Evolutionary conservation across 1,140 invertebrate species (phyloP).

Genomic region (Brachionus angularis): DNA sequence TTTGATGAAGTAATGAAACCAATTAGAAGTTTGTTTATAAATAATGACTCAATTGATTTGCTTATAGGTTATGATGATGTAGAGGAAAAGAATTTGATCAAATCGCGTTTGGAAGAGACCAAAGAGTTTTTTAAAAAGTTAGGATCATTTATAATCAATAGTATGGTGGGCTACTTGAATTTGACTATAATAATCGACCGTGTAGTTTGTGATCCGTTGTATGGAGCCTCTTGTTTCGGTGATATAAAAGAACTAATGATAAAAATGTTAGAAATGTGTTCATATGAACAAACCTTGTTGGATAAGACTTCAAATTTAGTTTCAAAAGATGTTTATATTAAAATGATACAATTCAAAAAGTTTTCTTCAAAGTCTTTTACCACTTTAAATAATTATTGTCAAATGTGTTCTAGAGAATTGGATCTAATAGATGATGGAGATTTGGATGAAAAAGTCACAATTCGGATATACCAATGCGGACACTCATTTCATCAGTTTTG

Average conservation of each 20-base stretch:
- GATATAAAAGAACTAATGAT: slow-evolving; percentile 61
- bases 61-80: too few species aligned
- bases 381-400: slow-evolving; percentile 14
- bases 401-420: background rate
- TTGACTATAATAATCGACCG: slow-evolving; percentile 62
- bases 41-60: too few species aligned
- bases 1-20: slow-evolving; percentile 60
- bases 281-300: slow-evolving; percentile 59
- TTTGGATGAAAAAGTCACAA: background rate
- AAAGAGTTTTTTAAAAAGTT: slow-evolving; percentile 54
- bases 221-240: slow-evolving; percentile 58
- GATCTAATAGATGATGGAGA: background rate
- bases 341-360: background rate
- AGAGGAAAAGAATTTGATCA: slow-evolving; percentile 49
- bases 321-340: slow-evolving; percentile 23
- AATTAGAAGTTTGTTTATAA: slow-evolving; percentile 57
- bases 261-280: slow-evolving; percentile 63
- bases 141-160: slow-evolving; percentile 62
- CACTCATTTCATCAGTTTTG: slow-evolving; percentile 35
- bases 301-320: slow-evolving; percentile 30
- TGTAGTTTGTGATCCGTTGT: slow-evolving; percentile 56
- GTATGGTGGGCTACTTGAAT: slow-evolving; percentile 64
- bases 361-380: background rate
- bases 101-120: slow-evolving; percentile 45
- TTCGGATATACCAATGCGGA: slow-evolving; percentile 27